Base-by-base conservation (phyloP, 2,113 vertebrate species). In the Muntiacus muntjak region DNA sequence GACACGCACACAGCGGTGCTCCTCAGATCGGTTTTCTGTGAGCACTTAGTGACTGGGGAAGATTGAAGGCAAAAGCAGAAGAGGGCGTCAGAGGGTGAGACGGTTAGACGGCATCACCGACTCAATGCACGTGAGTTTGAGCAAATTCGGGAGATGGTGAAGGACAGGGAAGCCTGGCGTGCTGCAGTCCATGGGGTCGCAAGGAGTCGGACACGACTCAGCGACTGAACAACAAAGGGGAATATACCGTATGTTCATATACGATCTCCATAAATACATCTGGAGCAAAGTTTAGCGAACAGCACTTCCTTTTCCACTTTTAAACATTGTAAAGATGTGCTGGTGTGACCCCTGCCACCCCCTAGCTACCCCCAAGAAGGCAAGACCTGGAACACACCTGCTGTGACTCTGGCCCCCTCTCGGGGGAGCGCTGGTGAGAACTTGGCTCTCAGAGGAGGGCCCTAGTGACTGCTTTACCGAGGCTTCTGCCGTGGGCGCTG, bases 1-100 rank as follows among this genome's bases (percentile, higher is more conserved):
- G 2, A 17, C 15, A 14, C 45, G 1, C 16, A 0, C 43, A 3
- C 76, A 5, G 33, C 5, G 4, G 25, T 0, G 0, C 4, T 14
- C 30, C 40, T 50, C 3, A 5, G 1, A 16, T 40, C 5, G 5
- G 15, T 1, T 0, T 26, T 52, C 7, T 15, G 3, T 52, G 7
- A 54, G 60, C 60, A 5, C 92, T 71, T 9, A 71, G 67, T 23
- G 67, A 40, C 67, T 1, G 10, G 19, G 67, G 12, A 23, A 71
- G 67, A 21, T 12, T 23, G 19, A 40, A 71, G n/a, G 67, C 67
- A 71, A 71, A 23, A 40, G 67, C n/a, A 12, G n/a, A 71, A 40
- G 67, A 23, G n/a, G 67, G 67, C 0, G 9, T n/a, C 67, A 40
- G n/a, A 71, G 67, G 40, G 23, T 11, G 67, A 71, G 67, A 40